Percentiles rank a stretch among this genome's conserved stretches.
Conservation (phyloP, 2,888 invertebrate species). For the Congeria kusceri region DNA sequence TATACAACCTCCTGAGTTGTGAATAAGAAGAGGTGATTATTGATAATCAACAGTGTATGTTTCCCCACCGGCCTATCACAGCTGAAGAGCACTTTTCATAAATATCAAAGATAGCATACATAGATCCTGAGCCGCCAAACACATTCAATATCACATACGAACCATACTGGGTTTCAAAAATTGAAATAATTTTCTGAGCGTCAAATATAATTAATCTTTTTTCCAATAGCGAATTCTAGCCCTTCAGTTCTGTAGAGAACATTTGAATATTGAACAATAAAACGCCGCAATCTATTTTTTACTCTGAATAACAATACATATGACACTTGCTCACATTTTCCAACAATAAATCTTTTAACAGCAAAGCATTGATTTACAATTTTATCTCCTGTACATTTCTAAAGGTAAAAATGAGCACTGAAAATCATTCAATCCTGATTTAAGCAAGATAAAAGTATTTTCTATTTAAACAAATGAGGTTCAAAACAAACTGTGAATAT, state of each 20-base stretch:
- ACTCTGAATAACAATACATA: no score
- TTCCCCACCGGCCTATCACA: not conserved
- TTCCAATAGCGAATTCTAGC: not conserved
- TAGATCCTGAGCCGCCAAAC: not conserved
- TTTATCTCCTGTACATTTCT: no score
- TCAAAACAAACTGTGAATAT: no score
- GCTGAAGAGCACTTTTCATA: slow-evolving; percentile 5
- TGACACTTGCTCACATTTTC: no score
- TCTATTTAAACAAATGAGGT: no score
- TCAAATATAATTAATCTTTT: slow-evolving; percentile 1
- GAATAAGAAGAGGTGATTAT: not conserved
- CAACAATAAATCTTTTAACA: no score
- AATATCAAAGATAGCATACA: not conserved
- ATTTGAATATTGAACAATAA: no score
- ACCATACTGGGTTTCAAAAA: not conserved
- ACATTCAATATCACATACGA: not conserved
- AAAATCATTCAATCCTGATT: no score
- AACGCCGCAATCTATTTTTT: no score
- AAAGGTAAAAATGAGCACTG: no score
- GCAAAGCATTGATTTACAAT: no score
- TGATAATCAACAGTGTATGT: not conserved
- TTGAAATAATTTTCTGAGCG: not conserved
- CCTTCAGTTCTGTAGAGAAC: not conserved
- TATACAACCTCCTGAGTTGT: not conserved
- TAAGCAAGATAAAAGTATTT: no score